phyloP scores from a whole-genome alignment of 2,113 vertebrate species.

The Jacana jacana region DNA sequence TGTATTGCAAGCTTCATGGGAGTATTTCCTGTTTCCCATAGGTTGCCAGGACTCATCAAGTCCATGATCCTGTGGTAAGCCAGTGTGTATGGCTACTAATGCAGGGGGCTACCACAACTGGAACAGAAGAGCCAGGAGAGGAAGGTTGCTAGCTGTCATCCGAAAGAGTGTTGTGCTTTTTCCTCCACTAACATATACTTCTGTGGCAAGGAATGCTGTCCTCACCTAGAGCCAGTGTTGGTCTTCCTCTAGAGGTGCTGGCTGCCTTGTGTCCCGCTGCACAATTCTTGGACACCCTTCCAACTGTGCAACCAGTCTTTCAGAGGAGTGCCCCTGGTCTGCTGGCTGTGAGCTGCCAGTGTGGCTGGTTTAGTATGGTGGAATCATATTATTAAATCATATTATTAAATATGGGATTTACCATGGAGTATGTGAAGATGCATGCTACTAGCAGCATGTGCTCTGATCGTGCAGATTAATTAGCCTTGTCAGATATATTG shows the following conservation, averaged over 20 bases:
- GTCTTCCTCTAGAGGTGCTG: neutral
- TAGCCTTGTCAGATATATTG: neutral
- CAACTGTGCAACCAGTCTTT: neutral
- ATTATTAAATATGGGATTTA: too few species aligned
- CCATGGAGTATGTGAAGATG: neutral
- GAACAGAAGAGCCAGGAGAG: neutral
- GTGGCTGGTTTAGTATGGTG: neutral
- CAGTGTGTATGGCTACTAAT: neutral
- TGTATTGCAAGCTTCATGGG: neutral
- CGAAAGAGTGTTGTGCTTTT: neutral
- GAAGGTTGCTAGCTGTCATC: neutral
- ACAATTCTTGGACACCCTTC: neutral
- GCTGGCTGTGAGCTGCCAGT: neutral
- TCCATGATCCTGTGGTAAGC: neutral
- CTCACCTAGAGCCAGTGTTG: fast-evolving
- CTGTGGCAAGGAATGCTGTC: neutral
- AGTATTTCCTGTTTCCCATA: neutral
- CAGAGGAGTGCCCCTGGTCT: neutral
- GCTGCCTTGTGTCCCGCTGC: neutral
- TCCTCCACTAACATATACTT: neutral
- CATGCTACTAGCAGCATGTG: neutral
- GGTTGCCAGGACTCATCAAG: neutral
- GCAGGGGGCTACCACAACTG: neutral
- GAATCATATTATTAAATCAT: too few species aligned
- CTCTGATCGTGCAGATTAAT: neutral